Conservation (phyloP, 2,113 vertebrate genomes). For the Rana temporaria region DNA sequence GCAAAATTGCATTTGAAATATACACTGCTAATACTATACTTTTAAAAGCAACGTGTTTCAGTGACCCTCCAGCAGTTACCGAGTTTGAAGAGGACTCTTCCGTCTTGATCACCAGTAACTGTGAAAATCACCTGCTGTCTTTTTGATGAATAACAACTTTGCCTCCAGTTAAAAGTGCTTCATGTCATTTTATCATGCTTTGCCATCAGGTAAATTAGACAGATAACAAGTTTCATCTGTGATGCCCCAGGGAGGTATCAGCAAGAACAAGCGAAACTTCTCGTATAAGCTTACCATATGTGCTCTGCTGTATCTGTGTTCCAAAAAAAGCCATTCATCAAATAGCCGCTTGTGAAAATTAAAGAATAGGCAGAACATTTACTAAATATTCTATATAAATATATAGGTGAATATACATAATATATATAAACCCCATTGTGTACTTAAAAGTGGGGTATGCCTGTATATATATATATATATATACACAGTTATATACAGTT, state of each 20-base stretch:
- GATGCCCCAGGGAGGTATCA: conserved; percentile 60
- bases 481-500: no score
- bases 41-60: conserved; percentile 4
- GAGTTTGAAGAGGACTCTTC: conserved; percentile 11
- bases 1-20: not conserved
- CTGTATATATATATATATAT: no score
- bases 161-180: conserved; percentile 65
- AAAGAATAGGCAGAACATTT: not conserved
- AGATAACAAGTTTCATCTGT: conserved; percentile 65
- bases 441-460: no score
- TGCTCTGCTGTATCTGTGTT: not conserved
- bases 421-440: no score
- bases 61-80: conserved; percentile 22
- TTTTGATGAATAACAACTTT: conserved; percentile 62
- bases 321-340: not conserved
- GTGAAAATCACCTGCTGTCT: conserved; percentile 54
- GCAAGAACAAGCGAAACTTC: conserved; percentile 64
- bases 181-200: conserved; percentile 69
- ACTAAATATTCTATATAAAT: not conserved
- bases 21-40: not conserved
- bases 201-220: conserved; percentile 76
- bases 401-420: no score
- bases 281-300: conserved; percentile 64
- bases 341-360: not conserved
- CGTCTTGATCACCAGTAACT: conserved; percentile 51